Conservation (phyloP, 2,113 vertebrate species). For the Hiodon alosoides region DNA sequence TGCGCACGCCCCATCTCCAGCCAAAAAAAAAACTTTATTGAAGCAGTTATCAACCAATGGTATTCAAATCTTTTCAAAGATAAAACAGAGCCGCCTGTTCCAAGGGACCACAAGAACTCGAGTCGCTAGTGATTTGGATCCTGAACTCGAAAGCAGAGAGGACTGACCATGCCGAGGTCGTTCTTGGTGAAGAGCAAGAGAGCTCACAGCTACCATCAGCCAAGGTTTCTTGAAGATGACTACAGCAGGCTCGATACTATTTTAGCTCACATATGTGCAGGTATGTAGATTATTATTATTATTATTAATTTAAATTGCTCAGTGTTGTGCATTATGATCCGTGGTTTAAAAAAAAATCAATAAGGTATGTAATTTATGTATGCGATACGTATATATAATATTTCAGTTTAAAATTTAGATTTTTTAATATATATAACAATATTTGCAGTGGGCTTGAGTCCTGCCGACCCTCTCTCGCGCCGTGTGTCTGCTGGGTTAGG, state of each 20-base stretch:
- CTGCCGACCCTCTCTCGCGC: too few species aligned
- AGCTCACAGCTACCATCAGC: constrained; percentile 95
- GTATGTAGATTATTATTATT: constrained; percentile 52
- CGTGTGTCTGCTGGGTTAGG: too few species aligned
- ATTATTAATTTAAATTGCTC: neutral
- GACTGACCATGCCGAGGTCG: constrained; percentile 82
- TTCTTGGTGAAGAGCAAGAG: constrained; percentile 97
- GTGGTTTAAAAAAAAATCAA: too few species aligned
- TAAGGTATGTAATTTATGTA: too few species aligned
- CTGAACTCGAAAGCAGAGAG: neutral
- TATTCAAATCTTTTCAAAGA: constrained; percentile 45
- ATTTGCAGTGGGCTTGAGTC: too few species aligned
- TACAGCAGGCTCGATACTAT: constrained; percentile 65
- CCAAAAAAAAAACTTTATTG: constrained; percentile 41
- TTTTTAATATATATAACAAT: too few species aligned
- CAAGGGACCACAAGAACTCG: constrained; percentile 22
- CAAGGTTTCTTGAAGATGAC: constrained; percentile 74
- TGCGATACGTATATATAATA: too few species aligned
- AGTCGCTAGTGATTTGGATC: constrained; percentile 22
- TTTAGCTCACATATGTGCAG: constrained; percentile 75
- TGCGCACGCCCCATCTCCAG: constrained; percentile 57
- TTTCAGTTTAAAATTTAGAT: too few species aligned
- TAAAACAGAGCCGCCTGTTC: constrained; percentile 26
- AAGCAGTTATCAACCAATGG: constrained; percentile 36
- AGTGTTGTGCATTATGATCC: too few species aligned